Conservation (phyloP, 2,113 vertebrate species). For the Thamnaconus septentrionalis region DNA sequence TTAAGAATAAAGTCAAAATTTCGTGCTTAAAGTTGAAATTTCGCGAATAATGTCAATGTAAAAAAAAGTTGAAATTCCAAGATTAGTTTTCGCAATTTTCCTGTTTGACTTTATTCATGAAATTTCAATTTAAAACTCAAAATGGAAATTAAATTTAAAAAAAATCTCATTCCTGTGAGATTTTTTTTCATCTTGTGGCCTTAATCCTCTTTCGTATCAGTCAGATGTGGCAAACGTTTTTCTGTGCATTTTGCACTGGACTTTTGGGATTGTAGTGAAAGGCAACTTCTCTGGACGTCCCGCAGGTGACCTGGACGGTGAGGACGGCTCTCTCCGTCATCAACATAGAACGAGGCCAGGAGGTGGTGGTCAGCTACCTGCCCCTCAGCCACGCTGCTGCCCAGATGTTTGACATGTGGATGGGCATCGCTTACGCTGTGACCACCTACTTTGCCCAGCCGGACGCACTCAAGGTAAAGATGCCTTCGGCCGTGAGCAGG, state of each 20-base stretch:
- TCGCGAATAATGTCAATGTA: too few species aligned
- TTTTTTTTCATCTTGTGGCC: too few species aligned
- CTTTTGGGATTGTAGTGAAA: too few species aligned
- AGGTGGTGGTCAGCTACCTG: conserved; percentile 64
- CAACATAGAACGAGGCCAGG: background rate
- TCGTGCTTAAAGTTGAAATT: too few species aligned
- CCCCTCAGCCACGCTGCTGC: conserved; percentile 80
- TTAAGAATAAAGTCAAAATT: too few species aligned
- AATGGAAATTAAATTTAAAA: too few species aligned
- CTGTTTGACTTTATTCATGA: too few species aligned
- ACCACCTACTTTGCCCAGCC: conserved; percentile 75
- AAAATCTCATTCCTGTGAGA: too few species aligned
- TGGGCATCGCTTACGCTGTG: conserved; percentile 56
- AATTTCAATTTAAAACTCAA: too few species aligned
- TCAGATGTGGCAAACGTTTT: background rate
- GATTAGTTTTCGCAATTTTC: too few species aligned
- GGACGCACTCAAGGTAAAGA: conserved; percentile 78
- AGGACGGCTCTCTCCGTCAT: background rate
- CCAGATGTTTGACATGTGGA: conserved; percentile 79
- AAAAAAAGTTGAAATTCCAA: too few species aligned
- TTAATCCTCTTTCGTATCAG: background rate
- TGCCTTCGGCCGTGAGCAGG: background rate
- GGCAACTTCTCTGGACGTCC: background rate
- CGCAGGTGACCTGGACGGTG: conserved; percentile 1
- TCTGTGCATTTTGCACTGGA: too few species aligned